Evolutionary conservation across 2,113 vertebrate genomes (phyloP).

Genomic region (Notarius lentiginosus): DNA sequence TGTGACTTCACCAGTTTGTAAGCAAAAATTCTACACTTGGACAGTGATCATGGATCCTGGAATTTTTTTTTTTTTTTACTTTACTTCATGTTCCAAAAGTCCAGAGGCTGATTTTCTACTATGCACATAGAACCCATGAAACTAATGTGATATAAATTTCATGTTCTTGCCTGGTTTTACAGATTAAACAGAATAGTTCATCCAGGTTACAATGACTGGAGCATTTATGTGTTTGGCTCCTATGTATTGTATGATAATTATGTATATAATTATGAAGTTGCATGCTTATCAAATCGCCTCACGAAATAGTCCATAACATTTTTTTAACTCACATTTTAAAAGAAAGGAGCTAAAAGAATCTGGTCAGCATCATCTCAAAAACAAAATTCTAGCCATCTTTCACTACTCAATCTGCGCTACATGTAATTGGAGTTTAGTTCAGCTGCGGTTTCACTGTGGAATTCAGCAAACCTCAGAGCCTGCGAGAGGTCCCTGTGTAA

Average conservation of each 20-base stretch:
- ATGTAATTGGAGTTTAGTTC: conserved; percentile 44
- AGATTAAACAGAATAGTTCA: conserved; percentile 42
- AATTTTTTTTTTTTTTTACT: conserved; percentile 8
- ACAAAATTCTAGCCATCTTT: not conserved
- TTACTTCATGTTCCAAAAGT: conserved; percentile 37
- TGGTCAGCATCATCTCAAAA: not conserved
- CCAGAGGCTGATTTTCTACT: conserved; percentile 49
- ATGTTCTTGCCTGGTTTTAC: conserved; percentile 38
- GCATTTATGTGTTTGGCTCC: conserved; percentile 31
- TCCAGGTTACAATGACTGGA: conserved; percentile 9
- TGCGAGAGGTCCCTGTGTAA: conserved; percentile 53
- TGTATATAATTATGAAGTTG: conserved; percentile 1
- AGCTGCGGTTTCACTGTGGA: conserved; percentile 49
- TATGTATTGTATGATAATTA: not conserved
- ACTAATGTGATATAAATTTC: conserved; percentile 47
- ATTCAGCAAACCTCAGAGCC: conserved; percentile 62
- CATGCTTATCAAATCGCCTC: not conserved
- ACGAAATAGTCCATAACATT: not conserved
- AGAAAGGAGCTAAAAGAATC: not conserved
- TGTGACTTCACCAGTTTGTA: not conserved
- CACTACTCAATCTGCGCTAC: not conserved
- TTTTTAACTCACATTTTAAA: not conserved
- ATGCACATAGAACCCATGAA: conserved; percentile 20
- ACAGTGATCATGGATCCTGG: conserved; percentile 1
- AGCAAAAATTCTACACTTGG: conserved; percentile 14